Evolutionary conservation across 2,797 vertebrate genomes (phyloP).

Genomic region (Silurus lanzhouensis): DNA sequence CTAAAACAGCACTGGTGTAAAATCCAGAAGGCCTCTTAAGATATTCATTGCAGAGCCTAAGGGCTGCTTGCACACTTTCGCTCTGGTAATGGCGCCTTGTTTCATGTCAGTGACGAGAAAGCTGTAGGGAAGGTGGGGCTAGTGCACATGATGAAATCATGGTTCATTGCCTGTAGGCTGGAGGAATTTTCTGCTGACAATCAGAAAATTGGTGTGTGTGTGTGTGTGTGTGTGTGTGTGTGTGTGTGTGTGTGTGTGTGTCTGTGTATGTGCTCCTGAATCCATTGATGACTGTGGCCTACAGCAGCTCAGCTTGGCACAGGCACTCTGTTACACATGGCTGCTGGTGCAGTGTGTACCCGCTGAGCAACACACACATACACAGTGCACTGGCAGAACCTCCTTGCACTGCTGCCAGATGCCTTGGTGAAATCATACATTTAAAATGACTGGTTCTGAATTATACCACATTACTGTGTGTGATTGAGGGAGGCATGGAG

Average conservation of each 20-base stretch:
- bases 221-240: slow-evolving; percentile 5
- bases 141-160: slow-evolving; percentile 12
- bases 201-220: slow-evolving; percentile 20
- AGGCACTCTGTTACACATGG: slow-evolving; percentile 34
- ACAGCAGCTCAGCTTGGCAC: slow-evolving; percentile 30
- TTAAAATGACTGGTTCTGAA: slow-evolving; percentile 26
- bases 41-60: slow-evolving; percentile 12
- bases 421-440: slow-evolving; percentile 25
- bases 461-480: slow-evolving; percentile 22
- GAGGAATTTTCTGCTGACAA: slow-evolving; percentile 45
- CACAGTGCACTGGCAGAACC: slow-evolving; percentile 27
- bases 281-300: slow-evolving; percentile 18
- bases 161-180: slow-evolving; percentile 24
- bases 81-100: not conserved
- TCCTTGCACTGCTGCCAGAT: slow-evolving; percentile 29
- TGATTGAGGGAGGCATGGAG: not conserved
- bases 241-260: slow-evolving; percentile 18
- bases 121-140: slow-evolving; percentile 2
- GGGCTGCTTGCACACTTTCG: slow-evolving; percentile 17
- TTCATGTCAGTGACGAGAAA: not conserved
- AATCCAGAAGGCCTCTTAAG: not conserved
- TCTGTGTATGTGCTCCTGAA: not conserved
- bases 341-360: slow-evolving; percentile 41
- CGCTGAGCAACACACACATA: slow-evolving; percentile 26
- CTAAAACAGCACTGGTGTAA: not conserved